Base-by-base conservation (phyloP, 2,888 invertebrate genomes). In the Synanthedon myopaeformis region DNA sequence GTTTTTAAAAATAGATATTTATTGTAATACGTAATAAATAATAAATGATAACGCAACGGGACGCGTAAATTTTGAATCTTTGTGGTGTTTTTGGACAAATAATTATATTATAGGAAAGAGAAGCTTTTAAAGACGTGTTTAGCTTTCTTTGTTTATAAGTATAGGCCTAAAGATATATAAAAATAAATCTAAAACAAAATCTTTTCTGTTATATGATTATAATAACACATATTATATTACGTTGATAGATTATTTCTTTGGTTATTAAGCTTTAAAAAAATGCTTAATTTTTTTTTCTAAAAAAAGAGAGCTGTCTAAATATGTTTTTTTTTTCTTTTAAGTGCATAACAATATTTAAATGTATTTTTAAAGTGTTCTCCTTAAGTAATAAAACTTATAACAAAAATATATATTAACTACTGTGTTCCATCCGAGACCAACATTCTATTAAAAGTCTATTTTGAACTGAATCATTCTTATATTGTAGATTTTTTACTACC, bases 31-130 rank as follows among this genome's bases (percentile, higher is more conserved):
- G 45, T 45, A 45, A 45, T 14, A 35, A 35, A 12, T 45, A 45
- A 45, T 45, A 45, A 35, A 35, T 35, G 35, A 70, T 76, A 71
- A 60, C 76, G 76, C 76, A 59, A 62, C 58, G 57, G 57, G 73
- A 74, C 74, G 76, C 73, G 77, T 69, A 54, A 51, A 55, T 66
- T 70, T 76, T 67, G 66, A 74, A 74, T 76, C 69, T 73, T 57
- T 64, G 69, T 71, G 76, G 70, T 75, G 73, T 77, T 73, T 67
- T 66, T 53, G 55, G 62, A 45, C n/a, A n/a, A 45, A 45, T 45
- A 64, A 61, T 53, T 53, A 52, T 57, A 58, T 58, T 51, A 49
- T 54, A 54, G 53, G 42, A 52, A 54, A 52, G 35, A 51, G 42
- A 53, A 52, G 51, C 19, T 55, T 55, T 52, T 61, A 62, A 55